Percentiles rank a stretch among this genome's conserved stretches.
Evolutionary conservation across 2,113 vertebrate species (phyloP).

Genomic region (Bos javanicus): DNA sequence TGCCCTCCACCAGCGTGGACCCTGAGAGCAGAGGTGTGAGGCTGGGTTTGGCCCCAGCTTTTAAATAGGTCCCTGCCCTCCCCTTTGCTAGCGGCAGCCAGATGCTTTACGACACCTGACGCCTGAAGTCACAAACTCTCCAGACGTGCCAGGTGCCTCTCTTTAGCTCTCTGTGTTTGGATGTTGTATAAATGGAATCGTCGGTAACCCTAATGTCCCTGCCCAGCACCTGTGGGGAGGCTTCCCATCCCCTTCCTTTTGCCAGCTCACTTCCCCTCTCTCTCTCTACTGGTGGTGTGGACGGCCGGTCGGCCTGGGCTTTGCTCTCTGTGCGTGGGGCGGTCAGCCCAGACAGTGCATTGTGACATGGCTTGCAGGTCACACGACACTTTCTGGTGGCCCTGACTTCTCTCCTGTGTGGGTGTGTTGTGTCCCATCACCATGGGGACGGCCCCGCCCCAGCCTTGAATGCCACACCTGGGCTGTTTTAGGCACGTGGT

Average conservation of each 20-base stretch:
- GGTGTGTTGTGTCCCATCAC: neutral
- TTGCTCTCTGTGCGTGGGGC: neutral
- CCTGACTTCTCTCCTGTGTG: neutral
- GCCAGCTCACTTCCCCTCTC: neutral
- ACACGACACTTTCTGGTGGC: neutral
- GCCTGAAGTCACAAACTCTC: neutral
- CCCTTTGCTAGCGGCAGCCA: neutral
- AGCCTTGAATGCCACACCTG: neutral
- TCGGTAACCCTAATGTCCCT: neutral
- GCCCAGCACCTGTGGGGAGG: neutral
- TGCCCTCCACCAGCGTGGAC: too few relatives aligned
- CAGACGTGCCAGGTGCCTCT: neutral
- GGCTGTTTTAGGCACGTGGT: neutral
- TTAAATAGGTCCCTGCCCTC: neutral
- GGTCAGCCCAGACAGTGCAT: rapidly evolving
- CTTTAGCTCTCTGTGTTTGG: neutral
- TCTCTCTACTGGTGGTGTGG: neutral
- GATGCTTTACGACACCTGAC: neutral
- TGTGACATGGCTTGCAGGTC: neutral
- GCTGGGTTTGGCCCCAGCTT: neutral
- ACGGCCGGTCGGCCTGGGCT: rapidly evolving
- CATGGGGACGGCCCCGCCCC: neutral
- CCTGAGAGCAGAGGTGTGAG: neutral
- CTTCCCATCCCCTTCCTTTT: rapidly evolving
- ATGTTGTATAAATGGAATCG: too few relatives aligned